Evolutionary conservation across 2,888 invertebrate species (phyloP).

Genomic region (Sclerodermus sp.): DNA sequence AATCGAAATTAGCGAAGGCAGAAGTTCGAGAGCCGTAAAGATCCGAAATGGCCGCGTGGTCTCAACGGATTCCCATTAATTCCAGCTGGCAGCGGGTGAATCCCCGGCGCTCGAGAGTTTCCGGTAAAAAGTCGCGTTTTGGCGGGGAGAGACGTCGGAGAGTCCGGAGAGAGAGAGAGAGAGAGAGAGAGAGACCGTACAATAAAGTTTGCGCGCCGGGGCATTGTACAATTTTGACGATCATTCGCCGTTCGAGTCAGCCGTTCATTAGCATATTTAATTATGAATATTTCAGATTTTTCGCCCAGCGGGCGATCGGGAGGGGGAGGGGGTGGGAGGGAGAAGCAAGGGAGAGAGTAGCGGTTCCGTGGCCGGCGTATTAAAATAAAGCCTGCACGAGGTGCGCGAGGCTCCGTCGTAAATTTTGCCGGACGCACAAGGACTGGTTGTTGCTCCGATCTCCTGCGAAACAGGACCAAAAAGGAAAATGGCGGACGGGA

Average conservation of each 20-base stretch:
- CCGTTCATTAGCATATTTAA: constrained; percentile 56
- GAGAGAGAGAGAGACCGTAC: constrained; percentile 11
- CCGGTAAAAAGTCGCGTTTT: no score
- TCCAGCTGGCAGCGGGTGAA: no score
- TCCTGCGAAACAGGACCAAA: constrained; percentile 40
- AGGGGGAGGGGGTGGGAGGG: no score
- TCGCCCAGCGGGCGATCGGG: constrained; percentile 46
- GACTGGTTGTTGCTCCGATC: constrained; percentile 47
- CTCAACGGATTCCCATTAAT: no score
- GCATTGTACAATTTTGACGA: constrained; percentile 53
- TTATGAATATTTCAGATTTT: constrained; percentile 56
- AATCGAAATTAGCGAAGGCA: no score
- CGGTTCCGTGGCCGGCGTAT: constrained; percentile 28
- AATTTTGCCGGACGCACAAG: constrained; percentile 46
- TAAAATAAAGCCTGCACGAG: constrained; percentile 51
- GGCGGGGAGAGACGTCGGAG: background rate
- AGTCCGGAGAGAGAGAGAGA: background rate
- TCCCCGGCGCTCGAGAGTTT: no score
- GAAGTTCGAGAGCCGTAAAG: no score
- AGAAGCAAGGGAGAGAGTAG: constrained; percentile 13
- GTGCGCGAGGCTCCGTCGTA: constrained; percentile 44
- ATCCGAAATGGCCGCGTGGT: background rate
- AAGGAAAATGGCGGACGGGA: constrained; percentile 43
- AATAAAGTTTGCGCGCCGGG: constrained; percentile 31
- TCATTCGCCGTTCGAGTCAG: constrained; percentile 51